Percentiles rank a stretch among this genome's conserved stretches.
phyloP scores from a whole-genome alignment of 2,797 vertebrate species.

The Coccyzus lansbergi region DNA sequence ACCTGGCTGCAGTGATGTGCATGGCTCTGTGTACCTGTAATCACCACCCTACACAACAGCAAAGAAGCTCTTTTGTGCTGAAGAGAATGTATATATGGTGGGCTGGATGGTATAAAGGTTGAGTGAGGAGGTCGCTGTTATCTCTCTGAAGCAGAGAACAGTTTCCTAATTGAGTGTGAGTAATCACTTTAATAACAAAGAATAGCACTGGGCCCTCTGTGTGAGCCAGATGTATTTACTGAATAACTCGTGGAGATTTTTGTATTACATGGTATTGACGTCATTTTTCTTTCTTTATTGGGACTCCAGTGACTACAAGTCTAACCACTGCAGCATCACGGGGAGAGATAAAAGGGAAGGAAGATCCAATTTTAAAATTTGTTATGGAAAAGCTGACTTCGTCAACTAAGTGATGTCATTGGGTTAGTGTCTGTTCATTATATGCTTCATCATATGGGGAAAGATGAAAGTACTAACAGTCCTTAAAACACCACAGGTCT shows the following conservation, averaged over 20 bases:
- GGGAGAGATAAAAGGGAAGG: neutral
- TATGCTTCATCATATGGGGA: neutral
- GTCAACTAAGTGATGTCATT: neutral
- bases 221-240: neutral
- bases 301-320: neutral
- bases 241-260: neutral
- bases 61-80: neutral
- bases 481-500: neutral
- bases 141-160: neutral
- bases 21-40: neutral
- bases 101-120: neutral
- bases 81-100: neutral
- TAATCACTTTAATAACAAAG: neutral
- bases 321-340: neutral
- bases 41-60: rapidly evolving
- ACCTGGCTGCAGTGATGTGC: neutral
- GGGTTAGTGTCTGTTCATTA: neutral
- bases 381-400: neutral
- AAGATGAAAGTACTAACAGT: neutral
- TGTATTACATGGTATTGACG: neutral
- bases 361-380: neutral
- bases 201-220: neutral
- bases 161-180: neutral
- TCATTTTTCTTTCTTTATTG: neutral
- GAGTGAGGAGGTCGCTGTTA: neutral